Conservation (phyloP, 2,888 invertebrate genomes). For the Apodemia duryi region DNA sequence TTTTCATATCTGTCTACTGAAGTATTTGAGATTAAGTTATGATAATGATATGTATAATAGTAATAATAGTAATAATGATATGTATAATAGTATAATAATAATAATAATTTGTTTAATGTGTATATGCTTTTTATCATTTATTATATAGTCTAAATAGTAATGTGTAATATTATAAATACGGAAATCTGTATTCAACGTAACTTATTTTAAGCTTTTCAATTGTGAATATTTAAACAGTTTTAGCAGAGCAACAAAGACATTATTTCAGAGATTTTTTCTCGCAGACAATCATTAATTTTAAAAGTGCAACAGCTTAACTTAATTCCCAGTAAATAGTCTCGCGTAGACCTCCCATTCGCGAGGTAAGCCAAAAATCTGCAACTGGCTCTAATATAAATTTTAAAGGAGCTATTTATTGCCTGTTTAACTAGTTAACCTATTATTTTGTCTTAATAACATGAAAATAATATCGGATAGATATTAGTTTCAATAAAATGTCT, state of each 20-base stretch:
- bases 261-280: constrained; percentile 22
- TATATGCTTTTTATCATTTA: too few relatives aligned
- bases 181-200: constrained; percentile 7
- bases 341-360: constrained; percentile 39
- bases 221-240: constrained; percentile 20
- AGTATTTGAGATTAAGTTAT: too few relatives aligned
- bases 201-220: constrained; percentile 18
- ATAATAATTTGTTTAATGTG: too few relatives aligned
- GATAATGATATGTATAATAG: too few relatives aligned
- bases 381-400: constrained; percentile 60
- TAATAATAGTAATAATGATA: too few relatives aligned
- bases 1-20: too few relatives aligned
- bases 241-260: constrained; percentile 16
- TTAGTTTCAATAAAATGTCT: too few relatives aligned
- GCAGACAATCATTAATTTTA: constrained; percentile 40
- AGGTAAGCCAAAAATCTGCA: constrained; percentile 61
- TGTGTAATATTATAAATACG: neutral
- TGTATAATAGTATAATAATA: too few relatives aligned
- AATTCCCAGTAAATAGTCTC: constrained; percentile 51
- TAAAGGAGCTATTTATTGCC: constrained; percentile 61
- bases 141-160: too few relatives aligned
- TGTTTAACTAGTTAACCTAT: constrained; percentile 51
- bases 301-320: constrained; percentile 46
- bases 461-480: too few relatives aligned
- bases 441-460: neutral